Evolutionary conservation across 2,888 invertebrate genomes (phyloP).

Genomic region (Agelastica alni): DNA sequence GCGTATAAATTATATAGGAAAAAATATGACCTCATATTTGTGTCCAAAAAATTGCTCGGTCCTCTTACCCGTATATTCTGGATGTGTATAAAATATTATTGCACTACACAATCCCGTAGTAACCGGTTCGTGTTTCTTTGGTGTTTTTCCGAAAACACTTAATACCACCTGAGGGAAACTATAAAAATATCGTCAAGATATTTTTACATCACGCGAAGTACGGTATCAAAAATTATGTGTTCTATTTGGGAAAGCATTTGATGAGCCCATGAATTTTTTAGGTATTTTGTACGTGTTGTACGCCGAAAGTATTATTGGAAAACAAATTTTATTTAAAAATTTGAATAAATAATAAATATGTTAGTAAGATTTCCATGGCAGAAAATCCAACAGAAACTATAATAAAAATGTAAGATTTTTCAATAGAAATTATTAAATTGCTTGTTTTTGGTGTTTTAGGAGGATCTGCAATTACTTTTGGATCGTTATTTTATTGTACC

Average conservation of each 20-base stretch:
- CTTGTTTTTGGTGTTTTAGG: no score
- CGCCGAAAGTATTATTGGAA: no score
- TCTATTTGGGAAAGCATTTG: conserved; percentile 14
- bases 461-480: no score
- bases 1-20: no score
- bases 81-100: conserved; percentile 17
- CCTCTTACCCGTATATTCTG: not conserved
- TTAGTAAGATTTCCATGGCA: no score
- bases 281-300: conserved; percentile 1
- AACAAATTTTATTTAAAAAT: no score
- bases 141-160: conserved; percentile 19
- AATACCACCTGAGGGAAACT: conserved; percentile 22
- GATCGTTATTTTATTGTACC: no score
- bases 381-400: no score
- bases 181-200: conserved; percentile 24
- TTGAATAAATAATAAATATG: no score
- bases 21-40: not conserved
- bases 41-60: no score
- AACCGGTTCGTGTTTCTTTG: conserved; percentile 14
- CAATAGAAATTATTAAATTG: no score
- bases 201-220: conserved; percentile 21
- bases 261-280: conserved; percentile 18
- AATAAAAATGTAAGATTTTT: no score
- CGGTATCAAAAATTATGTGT: conserved; percentile 20
- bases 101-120: conserved; percentile 11